Conservation (phyloP, 2,797 vertebrate species). For the Yasuhikotakia modesta region DNA sequence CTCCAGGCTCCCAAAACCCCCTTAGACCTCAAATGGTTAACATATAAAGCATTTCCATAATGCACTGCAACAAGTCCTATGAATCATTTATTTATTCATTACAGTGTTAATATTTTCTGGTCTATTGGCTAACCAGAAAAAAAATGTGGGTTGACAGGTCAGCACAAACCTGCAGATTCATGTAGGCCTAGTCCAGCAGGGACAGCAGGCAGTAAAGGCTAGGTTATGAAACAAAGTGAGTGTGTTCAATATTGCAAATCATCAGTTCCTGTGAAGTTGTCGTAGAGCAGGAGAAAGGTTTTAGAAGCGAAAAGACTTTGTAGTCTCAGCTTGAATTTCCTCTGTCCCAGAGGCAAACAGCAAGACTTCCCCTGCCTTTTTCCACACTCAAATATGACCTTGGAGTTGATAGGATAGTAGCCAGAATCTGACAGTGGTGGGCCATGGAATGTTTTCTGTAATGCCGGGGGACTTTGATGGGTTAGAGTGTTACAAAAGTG, state of each 20-base stretch:
- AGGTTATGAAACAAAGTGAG: background rate
- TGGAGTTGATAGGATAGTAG: constrained; percentile 44
- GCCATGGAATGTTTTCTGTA: constrained; percentile 16
- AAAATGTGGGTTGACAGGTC: background rate
- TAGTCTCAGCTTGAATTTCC: constrained; percentile 44
- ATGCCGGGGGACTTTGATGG: constrained; percentile 32
- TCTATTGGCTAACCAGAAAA: background rate
- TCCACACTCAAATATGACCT: constrained; percentile 39
- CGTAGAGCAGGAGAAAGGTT: constrained; percentile 64
- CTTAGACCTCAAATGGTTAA: too few relatives aligned
- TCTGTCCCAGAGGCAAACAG: constrained; percentile 26
- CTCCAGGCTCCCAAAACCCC: too few relatives aligned
- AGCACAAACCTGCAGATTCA: background rate
- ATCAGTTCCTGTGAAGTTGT: constrained; percentile 64
- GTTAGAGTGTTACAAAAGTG: constrained; percentile 37
- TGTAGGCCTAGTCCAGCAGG: background rate
- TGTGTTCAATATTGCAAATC: background rate
- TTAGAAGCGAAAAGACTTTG: constrained; percentile 54
- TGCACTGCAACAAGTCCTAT: background rate
- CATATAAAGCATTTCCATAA: too few relatives aligned
- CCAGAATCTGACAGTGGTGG: constrained; percentile 22
- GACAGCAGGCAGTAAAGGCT: background rate
- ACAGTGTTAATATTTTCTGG: background rate
- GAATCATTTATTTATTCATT: background rate
- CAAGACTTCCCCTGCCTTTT: constrained; percentile 39